Base-by-base conservation (phyloP, 1,140 invertebrate species). In the Cherax quadricarinatus region DNA sequence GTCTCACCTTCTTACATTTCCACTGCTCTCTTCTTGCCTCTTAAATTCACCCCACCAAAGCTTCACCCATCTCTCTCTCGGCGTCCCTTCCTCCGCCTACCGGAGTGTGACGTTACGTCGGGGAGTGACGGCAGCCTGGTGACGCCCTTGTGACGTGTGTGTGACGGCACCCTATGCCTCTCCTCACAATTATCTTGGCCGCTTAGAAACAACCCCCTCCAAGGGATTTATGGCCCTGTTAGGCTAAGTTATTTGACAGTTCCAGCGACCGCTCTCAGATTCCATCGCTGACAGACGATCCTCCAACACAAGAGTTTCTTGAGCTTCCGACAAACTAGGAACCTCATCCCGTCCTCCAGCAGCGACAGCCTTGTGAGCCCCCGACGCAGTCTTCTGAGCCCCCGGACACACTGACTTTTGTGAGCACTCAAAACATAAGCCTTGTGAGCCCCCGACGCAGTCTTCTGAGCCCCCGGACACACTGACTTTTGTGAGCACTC, bases 241-340 rank as follows among this genome's bases (percentile, higher is more conserved):
- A 91, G 82, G 85, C 83, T 91, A 86, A 91, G 75, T 91, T 91
- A 91, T 91, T 80, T 73, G 89, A 66, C 75, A 78, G 75, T 91
- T 91, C 89, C 66, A 41, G 89, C 60, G 53, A 48, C 79, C 62
- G 49, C 66, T 24, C 66, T 79, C 78, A 89, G 80, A 66, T 79
- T 81, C 70, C 89, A 49, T 48, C 82, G 62, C 30, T 62, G 78
- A 62, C 86, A 48, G 51, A 60, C n/a, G 86, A 24, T 75, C 70
- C 70, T 5, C 4, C 5, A n/a, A 75, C 70, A 6, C 70, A 75
- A 21, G 70, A 70, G 66, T 60, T 16, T 60, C 16, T 10, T 60
- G 57, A 60, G 57, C 30, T 41, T 41, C 30, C 30, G 30, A 41
- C 30, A 41, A 41, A 41, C 30, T 41, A 41, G 30, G 30, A 41